Evolutionary conservation across 2,797 vertebrate species (phyloP), one percentile per base, ranked within the genome.

Genomic region (Antennarius maculatus): DNA sequence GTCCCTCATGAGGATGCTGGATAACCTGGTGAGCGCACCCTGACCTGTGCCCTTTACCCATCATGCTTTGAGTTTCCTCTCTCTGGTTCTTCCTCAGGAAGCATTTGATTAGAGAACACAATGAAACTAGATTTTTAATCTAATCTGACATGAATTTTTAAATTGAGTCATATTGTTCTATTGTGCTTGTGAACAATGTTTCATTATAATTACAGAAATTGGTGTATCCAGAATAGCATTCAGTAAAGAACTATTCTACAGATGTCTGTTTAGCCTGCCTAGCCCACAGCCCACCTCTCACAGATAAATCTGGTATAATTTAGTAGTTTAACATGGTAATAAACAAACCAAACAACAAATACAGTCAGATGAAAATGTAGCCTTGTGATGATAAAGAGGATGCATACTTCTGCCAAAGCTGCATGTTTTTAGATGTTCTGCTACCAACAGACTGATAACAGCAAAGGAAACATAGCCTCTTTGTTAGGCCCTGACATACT

Each of bases 1-100:
- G 90, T 96, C 96, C 0, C 93, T 99, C 6, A 97, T 99, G 97
- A 94, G 97, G 82, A 98, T 97, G 94, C 92, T 99, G 84, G 97
- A 99, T 91, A 99, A 98, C 92, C 93, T 99, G 95, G 97, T 99
- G 74, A 84, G 96, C 94, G 85, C 88, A 71, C 82, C 68, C 54
- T 85, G 77, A 81, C 79, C 81, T 60, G 5, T 55, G 54, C 2
- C 45, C 79, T 71, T 83, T 70, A 72, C 61, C 79, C 76, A 67
- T 54, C 17, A 68, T 74, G 60, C 84, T 58, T 48, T 39, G 71
- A 42, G 69, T 79, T 88, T 89, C 85, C 89, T 68, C 69, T 77
- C 56, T 52, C 48, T 6, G 43, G 9, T 12, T 2, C 64, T 86
- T 88, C 81, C 83, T 70, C 45, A 1, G 82, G 87, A 90, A 85